Percentiles rank a stretch among this genome's conserved stretches.
These are phyloP conservation scores for Lathronympha strigana DNA, from an alignment of 2,888 invertebrate genomes.

Conservation along the genomic window DNA sequence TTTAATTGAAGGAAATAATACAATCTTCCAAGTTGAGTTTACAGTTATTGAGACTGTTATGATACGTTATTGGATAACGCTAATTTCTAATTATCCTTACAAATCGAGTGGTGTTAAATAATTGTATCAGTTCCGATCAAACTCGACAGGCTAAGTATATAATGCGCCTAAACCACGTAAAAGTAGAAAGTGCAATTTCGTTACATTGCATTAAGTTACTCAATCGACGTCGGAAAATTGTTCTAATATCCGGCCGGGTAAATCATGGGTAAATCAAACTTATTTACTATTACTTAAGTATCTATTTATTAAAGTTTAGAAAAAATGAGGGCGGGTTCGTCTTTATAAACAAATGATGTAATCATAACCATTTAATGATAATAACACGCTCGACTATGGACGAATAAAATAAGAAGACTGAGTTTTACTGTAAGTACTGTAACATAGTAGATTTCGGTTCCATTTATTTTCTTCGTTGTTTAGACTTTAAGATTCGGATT, in stretches of 20 bases:
- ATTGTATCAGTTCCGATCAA: constrained; percentile 14
- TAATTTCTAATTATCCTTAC: constrained; percentile 11
- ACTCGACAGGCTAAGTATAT: constrained; percentile 23
- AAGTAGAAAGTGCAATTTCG: constrained; percentile 39
- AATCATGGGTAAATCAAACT: constrained; percentile 20
- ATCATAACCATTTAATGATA: too few species aligned
- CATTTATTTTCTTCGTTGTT: too few species aligned
- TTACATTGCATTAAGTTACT: constrained; percentile 37
- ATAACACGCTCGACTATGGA: too few species aligned
- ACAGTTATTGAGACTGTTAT: constrained; percentile 5
- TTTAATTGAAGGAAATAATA: constrained; percentile 4
- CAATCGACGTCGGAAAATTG: constrained; percentile 34
- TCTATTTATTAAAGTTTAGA: too few species aligned
- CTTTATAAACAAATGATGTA: too few species aligned
- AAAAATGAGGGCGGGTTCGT: too few species aligned
- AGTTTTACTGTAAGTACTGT: too few species aligned
- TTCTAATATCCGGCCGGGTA: constrained; percentile 22
- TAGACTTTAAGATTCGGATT: too few species aligned
- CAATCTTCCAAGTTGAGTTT: neutral
- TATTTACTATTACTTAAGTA: constrained; percentile 7
- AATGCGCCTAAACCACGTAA: constrained; percentile 37
- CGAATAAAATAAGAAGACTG: too few species aligned
- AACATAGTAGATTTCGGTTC: too few species aligned
- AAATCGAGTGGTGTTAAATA: constrained; percentile 16
- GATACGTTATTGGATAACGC: constrained; percentile 5